Evolutionary conservation across 2,888 invertebrate genomes (phyloP), one percentile per base, ranked within the genome.

Genomic region (Chrysolina oricalcia): DNA sequence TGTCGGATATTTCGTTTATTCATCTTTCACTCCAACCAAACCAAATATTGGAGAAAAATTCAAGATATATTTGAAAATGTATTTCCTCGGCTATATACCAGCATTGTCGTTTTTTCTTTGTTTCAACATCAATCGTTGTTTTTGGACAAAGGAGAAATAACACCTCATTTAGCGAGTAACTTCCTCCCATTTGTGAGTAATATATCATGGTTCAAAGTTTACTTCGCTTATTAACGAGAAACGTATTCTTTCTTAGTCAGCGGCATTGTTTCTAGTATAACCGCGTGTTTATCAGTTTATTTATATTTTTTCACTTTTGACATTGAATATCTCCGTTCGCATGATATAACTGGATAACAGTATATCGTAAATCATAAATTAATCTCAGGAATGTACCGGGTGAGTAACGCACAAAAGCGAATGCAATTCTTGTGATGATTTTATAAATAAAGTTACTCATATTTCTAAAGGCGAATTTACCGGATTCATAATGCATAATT

Each of bases 271-370:
- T 59, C 59, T n/a, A 59, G 23, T 35, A 10, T 35, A 9, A 53
- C 19, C 53, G 53, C 53, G 9, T 53, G 53, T 53, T 53, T 53
- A 53, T 43, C 64, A 21, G 43, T 66, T 66, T 66, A 66, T 66
- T 66, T 66, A 66, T 35, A 56, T 68, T 68, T 68, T 68, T 68
- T 68, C 53, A 56, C 53, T 19, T 41, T 19, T 50, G 53, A 67
- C 67, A 53, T 68, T 50, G 68, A 40, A 68, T 53, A 27, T 53
- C 53, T 68, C 40, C n/a, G 21, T 56, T 68, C 17, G 35, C 68
- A 56, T 67, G 67, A 67, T 50, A 56, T 68, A 68, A 68, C 68
- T 50, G 68, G 53, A 68, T 68, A 68, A 68, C 68, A 68, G 68
- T 68, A 53, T 23, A 59, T 27, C 35, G n/a, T 27, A 59, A 59